Percentiles rank a stretch among this genome's conserved stretches.
These are phyloP conservation scores for Zalophus californianus DNA, from an alignment of 2,797 vertebrate species.

Conservation along the genomic window DNA sequence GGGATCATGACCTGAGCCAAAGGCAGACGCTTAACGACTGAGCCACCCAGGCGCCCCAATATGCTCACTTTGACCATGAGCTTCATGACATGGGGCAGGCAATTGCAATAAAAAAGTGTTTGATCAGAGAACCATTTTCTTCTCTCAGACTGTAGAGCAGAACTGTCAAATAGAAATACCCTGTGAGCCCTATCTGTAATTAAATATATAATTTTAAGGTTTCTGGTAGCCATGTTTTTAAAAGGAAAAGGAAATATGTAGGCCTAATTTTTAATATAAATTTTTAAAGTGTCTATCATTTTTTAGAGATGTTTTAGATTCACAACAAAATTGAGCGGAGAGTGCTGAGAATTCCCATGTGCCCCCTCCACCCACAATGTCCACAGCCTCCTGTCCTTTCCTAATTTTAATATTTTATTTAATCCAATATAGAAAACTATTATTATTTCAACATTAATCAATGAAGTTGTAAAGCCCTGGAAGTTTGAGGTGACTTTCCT, in stretches of 20 bases:
- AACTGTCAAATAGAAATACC: neutral
- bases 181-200: neutral
- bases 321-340: conserved; percentile 12
- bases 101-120: neutral
- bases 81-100: neutral
- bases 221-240: neutral
- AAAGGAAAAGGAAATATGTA: neutral
- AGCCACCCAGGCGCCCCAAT: neutral
- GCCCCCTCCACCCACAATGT: neutral
- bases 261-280: neutral
- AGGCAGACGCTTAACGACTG: too few relatives aligned
- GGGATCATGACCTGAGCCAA: too few relatives aligned
- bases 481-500: neutral
- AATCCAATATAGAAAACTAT: neutral
- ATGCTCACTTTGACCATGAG: neutral
- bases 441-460: conserved; percentile 4
- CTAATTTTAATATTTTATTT: conserved; percentile 36
- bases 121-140: neutral
- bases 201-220: neutral
- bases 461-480: neutral
- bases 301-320: conserved; percentile 37
- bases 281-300: neutral
- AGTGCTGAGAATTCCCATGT: neutral
- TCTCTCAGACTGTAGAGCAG: neutral
- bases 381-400: neutral